phyloP scores from a whole-genome alignment of 1,140 invertebrate species.

The Drosophila leontia region DNA sequence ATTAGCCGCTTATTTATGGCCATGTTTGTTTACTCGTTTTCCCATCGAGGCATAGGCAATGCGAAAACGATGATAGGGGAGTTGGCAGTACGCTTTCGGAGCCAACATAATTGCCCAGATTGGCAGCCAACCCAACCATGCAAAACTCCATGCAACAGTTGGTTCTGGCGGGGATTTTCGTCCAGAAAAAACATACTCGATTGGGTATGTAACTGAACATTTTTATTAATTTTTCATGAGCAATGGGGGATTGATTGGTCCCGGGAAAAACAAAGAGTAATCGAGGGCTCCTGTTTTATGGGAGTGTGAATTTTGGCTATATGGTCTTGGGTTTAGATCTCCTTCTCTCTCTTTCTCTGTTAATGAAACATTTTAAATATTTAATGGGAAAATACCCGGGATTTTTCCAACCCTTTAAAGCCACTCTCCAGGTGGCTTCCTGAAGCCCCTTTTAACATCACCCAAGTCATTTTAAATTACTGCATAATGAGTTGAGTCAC shows the following conservation, averaged over 20 bases:
- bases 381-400: constrained; percentile 3
- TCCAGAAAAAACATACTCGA: neutral
- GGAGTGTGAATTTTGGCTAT: neutral
- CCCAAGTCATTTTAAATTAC: constrained; percentile 68
- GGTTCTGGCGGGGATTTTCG: neutral
- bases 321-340: neutral
- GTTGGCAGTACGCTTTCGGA: constrained; percentile 7
- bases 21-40: constrained; percentile 75
- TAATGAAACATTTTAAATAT: constrained; percentile 28
- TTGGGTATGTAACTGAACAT: constrained; percentile 1
- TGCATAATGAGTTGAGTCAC: constrained; percentile 66
- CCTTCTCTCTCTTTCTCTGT: neutral
- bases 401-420: constrained; percentile 38
- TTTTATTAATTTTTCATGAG: constrained; percentile 22
- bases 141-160: constrained; percentile 60
- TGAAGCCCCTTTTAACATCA: constrained; percentile 21
- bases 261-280: constrained; percentile 6
- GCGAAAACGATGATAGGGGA: constrained; percentile 46
- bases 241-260: constrained; percentile 1
- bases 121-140: constrained; percentile 22
- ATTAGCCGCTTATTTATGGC: constrained; percentile 81
- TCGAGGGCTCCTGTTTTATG: constrained; percentile 1
- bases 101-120: constrained; percentile 43
- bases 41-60: constrained; percentile 61
- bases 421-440: neutral